Percentiles rank a stretch among this genome's conserved stretches.
These are phyloP conservation scores for Chitala chitala DNA, from an alignment of 2,113 vertebrate species.

Conservation along the genomic window DNA sequence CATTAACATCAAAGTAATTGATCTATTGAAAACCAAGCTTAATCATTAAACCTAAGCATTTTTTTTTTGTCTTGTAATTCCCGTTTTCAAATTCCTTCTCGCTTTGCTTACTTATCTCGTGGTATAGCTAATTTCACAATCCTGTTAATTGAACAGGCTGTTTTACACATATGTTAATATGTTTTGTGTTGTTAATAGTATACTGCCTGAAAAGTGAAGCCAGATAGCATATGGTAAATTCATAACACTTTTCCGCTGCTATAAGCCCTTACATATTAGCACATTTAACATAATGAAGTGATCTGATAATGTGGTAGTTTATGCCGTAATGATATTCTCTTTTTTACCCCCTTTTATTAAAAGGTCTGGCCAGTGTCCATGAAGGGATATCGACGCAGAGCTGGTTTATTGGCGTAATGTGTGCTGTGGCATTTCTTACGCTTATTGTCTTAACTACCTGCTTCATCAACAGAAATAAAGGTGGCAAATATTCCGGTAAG, in stretches of 20 bases:
- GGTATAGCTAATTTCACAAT: too few relatives aligned
- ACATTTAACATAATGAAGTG: neutral
- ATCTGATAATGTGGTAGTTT: neutral
- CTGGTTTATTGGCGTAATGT: slow-evolving; percentile 97
- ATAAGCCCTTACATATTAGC: slow-evolving; percentile 1
- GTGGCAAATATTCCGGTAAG: slow-evolving; percentile 95
- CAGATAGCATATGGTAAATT: neutral
- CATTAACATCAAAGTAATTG: neutral
- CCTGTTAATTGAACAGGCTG: neutral
- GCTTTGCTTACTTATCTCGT: too few relatives aligned
- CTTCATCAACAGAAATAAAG: slow-evolving; percentile 93
- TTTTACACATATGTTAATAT: neutral
- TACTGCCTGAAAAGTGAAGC: neutral
- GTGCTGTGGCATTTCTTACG: slow-evolving; percentile 86
- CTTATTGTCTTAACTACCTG: slow-evolving; percentile 81
- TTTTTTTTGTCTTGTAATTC: slow-evolving; percentile 10
- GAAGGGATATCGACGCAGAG: slow-evolving; percentile 85
- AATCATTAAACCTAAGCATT: slow-evolving; percentile 64
- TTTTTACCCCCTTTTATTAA: slow-evolving; percentile 38
- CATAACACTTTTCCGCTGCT: neutral
- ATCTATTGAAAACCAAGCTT: slow-evolving; percentile 35
- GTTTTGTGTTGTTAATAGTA: neutral
- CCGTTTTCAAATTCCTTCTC: neutral
- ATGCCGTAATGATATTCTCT: too few relatives aligned
- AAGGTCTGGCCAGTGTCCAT: slow-evolving; percentile 80